phyloP scores from a whole-genome alignment of 2,888 invertebrate genomes.

The Eilema sororculum region DNA sequence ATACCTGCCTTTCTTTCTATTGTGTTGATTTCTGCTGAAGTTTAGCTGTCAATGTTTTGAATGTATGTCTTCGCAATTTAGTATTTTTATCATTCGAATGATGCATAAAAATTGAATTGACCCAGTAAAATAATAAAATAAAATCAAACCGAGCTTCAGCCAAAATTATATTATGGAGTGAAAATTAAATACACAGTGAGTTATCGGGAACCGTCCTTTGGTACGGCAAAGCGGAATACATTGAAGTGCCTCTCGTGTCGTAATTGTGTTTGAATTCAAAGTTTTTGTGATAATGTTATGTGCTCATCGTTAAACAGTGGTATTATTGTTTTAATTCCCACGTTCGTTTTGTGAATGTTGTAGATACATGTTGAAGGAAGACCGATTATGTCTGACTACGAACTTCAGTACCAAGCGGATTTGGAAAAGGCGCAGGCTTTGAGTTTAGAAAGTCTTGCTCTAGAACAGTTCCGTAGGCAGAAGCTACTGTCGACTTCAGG shows the following conservation, averaged over 20 bases:
- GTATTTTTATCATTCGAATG: slow-evolving; percentile 45
- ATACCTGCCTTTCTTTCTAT: slow-evolving; percentile 33
- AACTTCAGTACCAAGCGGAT: slow-evolving; percentile 94
- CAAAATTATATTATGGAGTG: slow-evolving; percentile 68
- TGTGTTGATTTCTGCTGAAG: neutral
- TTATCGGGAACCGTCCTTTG: slow-evolving; percentile 62
- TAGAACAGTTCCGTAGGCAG: slow-evolving; percentile 93
- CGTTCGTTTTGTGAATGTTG: slow-evolving; percentile 67
- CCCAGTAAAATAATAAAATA: slow-evolving; percentile 61
- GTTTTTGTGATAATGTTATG: slow-evolving; percentile 61
- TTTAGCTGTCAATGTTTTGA: slow-evolving; percentile 44
- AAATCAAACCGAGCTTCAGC: slow-evolving; percentile 51
- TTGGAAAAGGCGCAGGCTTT: slow-evolving; percentile 95
- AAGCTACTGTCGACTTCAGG: slow-evolving; percentile 86
- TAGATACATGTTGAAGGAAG: slow-evolving; percentile 66
- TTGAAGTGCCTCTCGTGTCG: slow-evolving; percentile 42
- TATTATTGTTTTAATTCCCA: slow-evolving; percentile 71
- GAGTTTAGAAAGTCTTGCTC: slow-evolving; percentile 94
- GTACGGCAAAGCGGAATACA: slow-evolving; percentile 55
- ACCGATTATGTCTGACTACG: slow-evolving; percentile 89
- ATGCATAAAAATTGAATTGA: slow-evolving; percentile 58
- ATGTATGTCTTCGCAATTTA: slow-evolving; percentile 26
- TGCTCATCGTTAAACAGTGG: slow-evolving; percentile 60
- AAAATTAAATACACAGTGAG: slow-evolving; percentile 60
- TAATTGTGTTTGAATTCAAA: slow-evolving; percentile 53